A percentile compares a stretch with the other conserved stretches of the same genome.
Conservation (phyloP, 2,888 invertebrate genomes). For the Electrophaes corylata region DNA sequence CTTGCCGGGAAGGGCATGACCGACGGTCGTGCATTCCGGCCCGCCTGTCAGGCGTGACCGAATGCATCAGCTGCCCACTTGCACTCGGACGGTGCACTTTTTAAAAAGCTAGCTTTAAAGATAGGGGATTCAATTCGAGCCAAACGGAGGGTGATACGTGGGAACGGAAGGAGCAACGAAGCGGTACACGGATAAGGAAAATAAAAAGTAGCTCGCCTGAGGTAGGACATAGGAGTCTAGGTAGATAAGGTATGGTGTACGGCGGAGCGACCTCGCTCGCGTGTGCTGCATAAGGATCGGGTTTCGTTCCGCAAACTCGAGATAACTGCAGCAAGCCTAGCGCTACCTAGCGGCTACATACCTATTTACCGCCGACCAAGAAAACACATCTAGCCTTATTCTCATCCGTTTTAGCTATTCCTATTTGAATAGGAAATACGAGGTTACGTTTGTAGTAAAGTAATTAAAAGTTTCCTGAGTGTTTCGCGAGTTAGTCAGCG, state of each 20-base stretch:
- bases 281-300: conserved; percentile 71
- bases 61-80: conserved; percentile 38
- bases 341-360: conserved; percentile 58
- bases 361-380: conserved; percentile 63
- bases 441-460: conserved; percentile 64
- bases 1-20: conserved; percentile 51
- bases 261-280: conserved; percentile 70
- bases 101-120: conserved; percentile 26
- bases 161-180: conserved; percentile 49
- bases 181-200: conserved; percentile 40
- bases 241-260: conserved; percentile 38
- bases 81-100: conserved; percentile 26
- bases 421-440: conserved; percentile 71
- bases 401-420: conserved; percentile 64
- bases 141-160: conserved; percentile 43
- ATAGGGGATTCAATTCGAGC: conserved; percentile 19
- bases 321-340: conserved; percentile 66
- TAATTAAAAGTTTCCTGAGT: conserved; percentile 63
- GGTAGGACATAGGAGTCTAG: conserved; percentile 32
- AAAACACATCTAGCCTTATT: conserved; percentile 67
- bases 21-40: conserved; percentile 44
- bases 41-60: conserved; percentile 49
- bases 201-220: conserved; percentile 35
- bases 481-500: conserved; percentile 63
- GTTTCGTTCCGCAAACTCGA: conserved; percentile 82